phyloP scores from a whole-genome alignment of 2,113 vertebrate genomes.

The Aspiorhynchus laticeps region DNA sequence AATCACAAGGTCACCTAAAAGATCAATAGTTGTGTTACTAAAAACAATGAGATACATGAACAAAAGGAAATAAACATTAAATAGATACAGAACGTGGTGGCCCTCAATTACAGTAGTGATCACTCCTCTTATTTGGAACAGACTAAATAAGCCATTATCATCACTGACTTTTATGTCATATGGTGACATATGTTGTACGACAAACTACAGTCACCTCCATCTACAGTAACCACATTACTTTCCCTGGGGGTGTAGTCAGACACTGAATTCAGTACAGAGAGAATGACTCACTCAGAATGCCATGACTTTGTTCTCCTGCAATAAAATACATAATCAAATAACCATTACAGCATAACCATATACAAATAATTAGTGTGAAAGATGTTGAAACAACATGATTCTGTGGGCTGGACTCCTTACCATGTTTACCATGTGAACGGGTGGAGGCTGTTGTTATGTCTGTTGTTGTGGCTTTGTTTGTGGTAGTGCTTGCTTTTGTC shows the following conservation, averaged over 20 bases:
- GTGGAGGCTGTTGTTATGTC: background rate
- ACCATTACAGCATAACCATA: conserved; percentile 7
- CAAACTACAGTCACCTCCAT: background rate
- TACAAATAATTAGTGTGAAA: background rate
- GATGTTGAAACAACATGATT: background rate
- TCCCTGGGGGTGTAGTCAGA: too few species aligned
- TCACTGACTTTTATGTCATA: background rate
- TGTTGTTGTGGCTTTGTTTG: too few species aligned
- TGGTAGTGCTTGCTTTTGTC: background rate
- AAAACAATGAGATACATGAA: background rate
- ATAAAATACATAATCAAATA: background rate
- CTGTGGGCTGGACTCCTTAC: conserved; percentile 14
- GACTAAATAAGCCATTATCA: background rate
- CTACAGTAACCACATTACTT: background rate
- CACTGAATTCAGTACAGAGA: background rate
- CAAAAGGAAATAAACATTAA: background rate
- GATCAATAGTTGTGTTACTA: background rate
- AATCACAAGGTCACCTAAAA: accelerated
- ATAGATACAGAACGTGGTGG: background rate
- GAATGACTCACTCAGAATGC: background rate
- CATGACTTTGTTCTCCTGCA: background rate
- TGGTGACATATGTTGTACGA: background rate
- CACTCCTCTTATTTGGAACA: background rate
- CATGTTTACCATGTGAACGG: too few species aligned
- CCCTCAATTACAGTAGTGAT: background rate